Percentiles rank a stretch among this genome's conserved stretches.
These are phyloP conservation scores for Platycnemis pennipes DNA, from an alignment of 2,888 invertebrate species.

Conservation along the genomic window DNA sequence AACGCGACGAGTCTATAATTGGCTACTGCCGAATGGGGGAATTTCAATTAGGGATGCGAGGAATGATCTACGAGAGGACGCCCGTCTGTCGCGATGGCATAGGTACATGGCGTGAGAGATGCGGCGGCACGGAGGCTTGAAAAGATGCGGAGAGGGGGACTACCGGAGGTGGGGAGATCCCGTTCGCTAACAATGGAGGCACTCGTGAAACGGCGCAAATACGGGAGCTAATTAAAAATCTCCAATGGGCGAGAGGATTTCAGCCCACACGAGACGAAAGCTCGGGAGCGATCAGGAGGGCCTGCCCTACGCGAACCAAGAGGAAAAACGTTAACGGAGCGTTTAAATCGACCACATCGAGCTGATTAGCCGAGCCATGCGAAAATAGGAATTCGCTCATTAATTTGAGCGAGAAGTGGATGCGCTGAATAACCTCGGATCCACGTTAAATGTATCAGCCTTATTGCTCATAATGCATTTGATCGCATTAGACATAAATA, in stretches of 20 bases:
- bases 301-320: too few relatives aligned
- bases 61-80: neutral
- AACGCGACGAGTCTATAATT: conserved; percentile 3
- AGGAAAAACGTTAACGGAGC: neutral
- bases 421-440: too few relatives aligned
- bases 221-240: neutral
- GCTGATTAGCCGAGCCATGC: neutral
- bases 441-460: too few relatives aligned
- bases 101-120: too few relatives aligned
- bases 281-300: too few relatives aligned
- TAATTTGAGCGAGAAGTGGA: too few relatives aligned
- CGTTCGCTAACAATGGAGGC: neutral
- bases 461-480: too few relatives aligned
- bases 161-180: neutral
- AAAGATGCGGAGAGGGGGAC: neutral
- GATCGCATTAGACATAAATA: too few relatives aligned
- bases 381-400: neutral
- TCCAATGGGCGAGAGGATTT: neutral
- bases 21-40: conserved; percentile 5
- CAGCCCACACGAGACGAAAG: neutral
- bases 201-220: conserved; percentile 12
- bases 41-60: conserved; percentile 18
- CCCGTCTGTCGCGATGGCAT: neutral
- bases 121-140: neutral
- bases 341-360: neutral